Evolutionary conservation across 2,797 vertebrate species (phyloP), one percentile per base, ranked within the genome.

Genomic region (Anabacerthia variegaticeps): DNA sequence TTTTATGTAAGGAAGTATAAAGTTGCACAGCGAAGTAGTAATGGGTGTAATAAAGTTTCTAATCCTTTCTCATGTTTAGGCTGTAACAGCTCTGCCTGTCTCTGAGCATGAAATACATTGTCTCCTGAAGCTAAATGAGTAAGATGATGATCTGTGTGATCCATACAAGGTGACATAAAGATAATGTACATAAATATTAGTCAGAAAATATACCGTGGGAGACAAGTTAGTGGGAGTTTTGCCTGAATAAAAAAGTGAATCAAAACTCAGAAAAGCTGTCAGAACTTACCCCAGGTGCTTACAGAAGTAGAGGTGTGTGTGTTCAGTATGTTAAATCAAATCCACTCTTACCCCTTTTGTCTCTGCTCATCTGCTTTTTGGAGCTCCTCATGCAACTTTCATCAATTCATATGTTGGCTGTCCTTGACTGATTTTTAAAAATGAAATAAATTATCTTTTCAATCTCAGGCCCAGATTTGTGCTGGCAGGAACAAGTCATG

Each of bases 101-200:
- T 67, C 26, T 7, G 28, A 79, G 54, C 78, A 30, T 49, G 36
- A 93, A 93, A 73, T 66, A 63, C 28, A 30, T 52, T 82, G 76
- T 88, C 86, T 96, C 77, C 77, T 49, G 49, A 61, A 95, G 77
- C 81, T 79, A 91, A 80, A 91, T 93, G 86, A 95, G 37, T 92
- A 89, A 95, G 68, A 46, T 28, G 19, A 37, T 73, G 54, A 32
- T 68, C 44, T 74, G 30, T 74, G 32, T 79, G 62, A 87, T 91
- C 72, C 81, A 61, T 48, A 91, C 34, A 68, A 85, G 56, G 66
- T 52, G 1, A 87, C 69, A 79, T 13, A 66, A 87, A 86, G 71
- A 67, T 52, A 89, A 82, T 82, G 30, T 15, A 66, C 37, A 82
- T 73, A 89, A 86, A 77, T 74, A 55, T 87, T 92, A 95, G 51